phyloP scores from a whole-genome alignment of 2,797 vertebrate species.

The Loriculus beryllinus region DNA sequence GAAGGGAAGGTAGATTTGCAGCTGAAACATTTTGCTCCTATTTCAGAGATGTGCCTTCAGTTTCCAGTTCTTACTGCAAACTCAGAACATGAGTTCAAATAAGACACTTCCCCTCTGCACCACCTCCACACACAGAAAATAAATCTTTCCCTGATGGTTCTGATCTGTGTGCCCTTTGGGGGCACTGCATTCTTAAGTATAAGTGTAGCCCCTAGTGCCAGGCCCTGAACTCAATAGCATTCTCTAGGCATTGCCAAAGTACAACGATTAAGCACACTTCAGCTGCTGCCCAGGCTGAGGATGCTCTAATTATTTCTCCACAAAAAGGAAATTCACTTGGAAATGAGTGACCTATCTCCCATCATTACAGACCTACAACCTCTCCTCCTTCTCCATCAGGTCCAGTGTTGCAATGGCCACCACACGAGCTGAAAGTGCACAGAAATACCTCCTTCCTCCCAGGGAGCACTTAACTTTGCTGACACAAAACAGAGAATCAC shows the following conservation, averaged over 20 bases:
- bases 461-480: not conserved
- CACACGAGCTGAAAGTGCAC: not conserved
- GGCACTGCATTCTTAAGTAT: not conserved
- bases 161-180: not conserved
- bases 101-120: not conserved
- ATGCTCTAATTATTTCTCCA: not conserved
- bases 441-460: not conserved
- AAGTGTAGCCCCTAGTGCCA: not conserved
- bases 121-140: not conserved
- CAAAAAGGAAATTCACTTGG: not conserved
- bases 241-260: not conserved
- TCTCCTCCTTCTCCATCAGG: not conserved
- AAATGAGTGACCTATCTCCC: not conserved
- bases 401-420: not conserved
- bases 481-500: not conserved
- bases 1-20: not conserved
- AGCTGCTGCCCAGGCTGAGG: not conserved
- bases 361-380: not conserved
- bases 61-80: not conserved
- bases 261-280: not conserved
- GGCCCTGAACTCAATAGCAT: not conserved
- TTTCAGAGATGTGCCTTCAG: not conserved
- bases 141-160: not conserved
- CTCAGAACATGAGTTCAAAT: not conserved
- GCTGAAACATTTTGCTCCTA: not conserved